A percentile compares a stretch with the other conserved stretches of the same genome.
Conservation (phyloP, 2,888 invertebrate genomes). For the Sarcophaga caerulescens region DNA sequence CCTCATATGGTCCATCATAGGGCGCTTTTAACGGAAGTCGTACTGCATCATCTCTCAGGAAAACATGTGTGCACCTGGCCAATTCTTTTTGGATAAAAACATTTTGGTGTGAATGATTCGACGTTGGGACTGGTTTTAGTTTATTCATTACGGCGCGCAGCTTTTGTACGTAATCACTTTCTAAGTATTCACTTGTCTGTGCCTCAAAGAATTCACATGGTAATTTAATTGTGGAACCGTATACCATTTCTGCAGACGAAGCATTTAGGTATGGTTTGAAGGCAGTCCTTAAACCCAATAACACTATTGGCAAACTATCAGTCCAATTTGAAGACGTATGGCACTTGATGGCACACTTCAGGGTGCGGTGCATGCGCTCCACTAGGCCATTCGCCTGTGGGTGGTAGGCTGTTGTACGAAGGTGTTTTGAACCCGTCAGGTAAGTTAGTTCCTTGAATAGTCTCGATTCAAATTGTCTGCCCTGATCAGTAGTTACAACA, state of each 20-base stretch:
- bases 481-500: background rate
- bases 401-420: too few relatives aligned
- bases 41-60: background rate
- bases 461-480: slow-evolving; percentile 4
- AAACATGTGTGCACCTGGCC: background rate
- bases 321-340: slow-evolving; percentile 39
- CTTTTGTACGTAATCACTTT: slow-evolving; percentile 39
- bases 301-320: too few relatives aligned
- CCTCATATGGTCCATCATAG: background rate
- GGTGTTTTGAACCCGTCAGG: too few relatives aligned
- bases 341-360: slow-evolving; percentile 52
- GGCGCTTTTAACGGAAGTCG: background rate
- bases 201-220: slow-evolving; percentile 60
- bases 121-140: slow-evolving; percentile 41
- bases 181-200: slow-evolving; percentile 22
- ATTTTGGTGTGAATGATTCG: slow-evolving; percentile 26
- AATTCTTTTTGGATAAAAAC: slow-evolving; percentile 17
- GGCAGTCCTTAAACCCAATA: slow-evolving; percentile 13
- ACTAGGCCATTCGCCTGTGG: background rate
- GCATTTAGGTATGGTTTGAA: slow-evolving; percentile 57
- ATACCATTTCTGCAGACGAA: slow-evolving; percentile 60
- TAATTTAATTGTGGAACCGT: slow-evolving; percentile 53
- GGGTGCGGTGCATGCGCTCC: slow-evolving; percentile 55
- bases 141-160: slow-evolving; percentile 24
- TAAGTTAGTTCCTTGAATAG: slow-evolving; percentile 27